A percentile compares a stretch with the other conserved stretches of the same genome.
These are phyloP conservation scores for Suricata suricatta DNA, from an alignment of 2,113 vertebrate genomes.

Conservation along the genomic window DNA sequence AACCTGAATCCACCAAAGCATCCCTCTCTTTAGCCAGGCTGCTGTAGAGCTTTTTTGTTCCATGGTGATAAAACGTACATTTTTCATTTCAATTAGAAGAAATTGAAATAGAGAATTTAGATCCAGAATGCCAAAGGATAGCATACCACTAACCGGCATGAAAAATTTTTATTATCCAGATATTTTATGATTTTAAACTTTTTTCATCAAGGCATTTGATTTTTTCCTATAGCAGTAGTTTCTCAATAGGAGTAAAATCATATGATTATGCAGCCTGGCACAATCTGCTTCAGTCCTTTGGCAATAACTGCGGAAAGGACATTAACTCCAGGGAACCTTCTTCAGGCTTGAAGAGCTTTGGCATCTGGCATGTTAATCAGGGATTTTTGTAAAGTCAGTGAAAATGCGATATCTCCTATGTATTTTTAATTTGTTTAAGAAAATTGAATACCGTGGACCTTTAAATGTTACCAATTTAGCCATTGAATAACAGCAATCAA, in stretches of 20 bases:
- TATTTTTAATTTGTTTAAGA: slow-evolving; percentile 67
- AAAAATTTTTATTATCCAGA: background rate
- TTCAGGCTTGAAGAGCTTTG: slow-evolving; percentile 56
- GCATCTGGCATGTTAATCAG: slow-evolving; percentile 57
- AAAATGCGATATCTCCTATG: slow-evolving; percentile 43
- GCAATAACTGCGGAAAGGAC: slow-evolving; percentile 56
- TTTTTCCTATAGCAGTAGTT: background rate
- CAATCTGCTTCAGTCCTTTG: slow-evolving; percentile 71
- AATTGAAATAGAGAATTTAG: background rate
- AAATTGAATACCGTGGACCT: slow-evolving; percentile 13
- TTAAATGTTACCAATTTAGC: slow-evolving; percentile 51
- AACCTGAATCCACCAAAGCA: background rate
- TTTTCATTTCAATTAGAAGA: background rate
- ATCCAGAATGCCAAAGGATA: background rate
- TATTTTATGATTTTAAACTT: background rate
- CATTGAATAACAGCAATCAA: slow-evolving; percentile 43
- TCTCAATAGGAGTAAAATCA: slow-evolving; percentile 22
- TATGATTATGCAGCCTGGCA: slow-evolving; percentile 38
- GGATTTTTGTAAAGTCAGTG: slow-evolving; percentile 58
- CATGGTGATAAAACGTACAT: background rate
- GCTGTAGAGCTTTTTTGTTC: background rate
- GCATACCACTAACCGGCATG: background rate
- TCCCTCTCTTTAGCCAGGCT: background rate
- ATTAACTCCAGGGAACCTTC: slow-evolving; percentile 62
- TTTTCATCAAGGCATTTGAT: background rate